Evolutionary conservation across 2,113 vertebrate species (phyloP).

Genomic region (Herpetotheres cachinnans): DNA sequence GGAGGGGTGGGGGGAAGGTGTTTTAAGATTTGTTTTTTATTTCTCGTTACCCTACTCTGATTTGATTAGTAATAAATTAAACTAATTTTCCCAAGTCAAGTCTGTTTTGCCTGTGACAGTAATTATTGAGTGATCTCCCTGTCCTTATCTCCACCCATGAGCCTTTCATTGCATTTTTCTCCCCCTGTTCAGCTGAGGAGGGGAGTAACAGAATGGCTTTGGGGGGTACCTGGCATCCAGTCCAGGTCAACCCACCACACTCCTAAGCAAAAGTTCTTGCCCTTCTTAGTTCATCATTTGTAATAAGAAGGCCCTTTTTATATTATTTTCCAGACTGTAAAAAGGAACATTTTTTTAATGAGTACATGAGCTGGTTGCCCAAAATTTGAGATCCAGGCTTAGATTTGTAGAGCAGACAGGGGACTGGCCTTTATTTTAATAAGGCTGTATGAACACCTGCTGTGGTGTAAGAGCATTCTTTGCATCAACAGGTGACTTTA

Average conservation of each 20-base stretch:
- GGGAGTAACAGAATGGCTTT: neutral
- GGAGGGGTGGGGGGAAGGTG: neutral
- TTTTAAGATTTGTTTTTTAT: neutral
- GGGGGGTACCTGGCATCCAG: neutral
- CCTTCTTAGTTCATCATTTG: neutral
- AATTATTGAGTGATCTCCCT: neutral
- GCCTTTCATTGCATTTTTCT: accelerated
- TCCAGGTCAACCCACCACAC: neutral
- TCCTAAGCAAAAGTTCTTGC: neutral
- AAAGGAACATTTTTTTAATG: neutral
- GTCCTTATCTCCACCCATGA: neutral
- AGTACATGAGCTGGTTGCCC: neutral
- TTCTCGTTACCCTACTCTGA: neutral
- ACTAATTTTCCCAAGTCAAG: neutral
- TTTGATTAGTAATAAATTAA: neutral
- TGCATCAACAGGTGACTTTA: neutral
- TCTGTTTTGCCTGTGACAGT: neutral
- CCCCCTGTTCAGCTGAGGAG: neutral
- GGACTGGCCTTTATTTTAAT: neutral
- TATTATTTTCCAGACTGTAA: neutral
- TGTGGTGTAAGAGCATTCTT: neutral
- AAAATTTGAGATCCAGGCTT: neutral
- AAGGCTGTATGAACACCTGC: neutral
- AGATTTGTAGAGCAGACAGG: neutral
- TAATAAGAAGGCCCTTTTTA: neutral